These are phyloP conservation scores for Phortica variegata DNA, from an alignment of 1,140 invertebrate genomes.

Conservation along the genomic window DNA sequence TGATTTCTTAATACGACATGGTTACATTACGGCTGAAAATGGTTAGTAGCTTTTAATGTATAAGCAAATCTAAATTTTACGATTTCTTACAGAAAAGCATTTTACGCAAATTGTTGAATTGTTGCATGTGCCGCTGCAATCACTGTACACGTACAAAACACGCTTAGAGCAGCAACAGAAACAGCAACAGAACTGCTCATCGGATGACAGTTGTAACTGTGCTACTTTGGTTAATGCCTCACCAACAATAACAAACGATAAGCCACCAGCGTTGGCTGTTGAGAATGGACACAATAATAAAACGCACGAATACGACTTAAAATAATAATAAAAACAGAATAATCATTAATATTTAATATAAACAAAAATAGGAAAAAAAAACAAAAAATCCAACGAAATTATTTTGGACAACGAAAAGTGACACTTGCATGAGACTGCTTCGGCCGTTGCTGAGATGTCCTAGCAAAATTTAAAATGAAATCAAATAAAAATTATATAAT, in stretches of 20 bases:
- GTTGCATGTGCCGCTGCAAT: conserved; percentile 81
- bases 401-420: conserved; percentile 17
- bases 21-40: conserved; percentile 83
- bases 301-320: no score
- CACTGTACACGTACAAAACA: conserved; percentile 62
- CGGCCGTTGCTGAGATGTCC: no score
- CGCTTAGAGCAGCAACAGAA: conserved; percentile 31
- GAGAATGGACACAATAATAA: conserved; percentile 48
- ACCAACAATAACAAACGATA: conserved; percentile 9
- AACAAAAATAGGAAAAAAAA: conserved; percentile 3
- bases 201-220: conserved; percentile 30
- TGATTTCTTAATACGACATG: conserved; percentile 90
- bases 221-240: no score
- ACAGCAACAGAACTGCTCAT: conserved; percentile 18
- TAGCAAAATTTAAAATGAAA: no score
- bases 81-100: conserved; percentile 67
- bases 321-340: no score
- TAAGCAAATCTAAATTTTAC: background rate
- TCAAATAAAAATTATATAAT: no score
- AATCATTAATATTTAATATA: no score
- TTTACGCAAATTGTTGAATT: conserved; percentile 82
- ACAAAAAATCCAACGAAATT: conserved; percentile 1
- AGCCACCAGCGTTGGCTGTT: conserved; percentile 16
- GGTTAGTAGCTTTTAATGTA: conserved; percentile 62
- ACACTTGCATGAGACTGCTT: conserved; percentile 27